phyloP scores from a whole-genome alignment of 2,888 invertebrate species.

The Catocala sponsa region DNA sequence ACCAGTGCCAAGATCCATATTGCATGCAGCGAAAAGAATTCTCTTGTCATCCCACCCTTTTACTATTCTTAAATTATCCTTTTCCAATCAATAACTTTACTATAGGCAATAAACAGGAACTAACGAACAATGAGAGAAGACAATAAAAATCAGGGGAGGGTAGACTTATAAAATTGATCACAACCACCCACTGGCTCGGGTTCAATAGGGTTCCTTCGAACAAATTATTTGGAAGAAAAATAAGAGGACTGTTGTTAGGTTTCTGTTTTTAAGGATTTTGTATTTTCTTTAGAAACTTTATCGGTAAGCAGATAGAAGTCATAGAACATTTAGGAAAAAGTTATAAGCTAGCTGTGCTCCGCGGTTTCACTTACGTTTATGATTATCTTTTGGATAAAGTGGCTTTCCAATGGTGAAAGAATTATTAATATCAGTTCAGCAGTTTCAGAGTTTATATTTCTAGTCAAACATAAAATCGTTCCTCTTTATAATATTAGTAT shows the following conservation, averaged over 20 bases:
- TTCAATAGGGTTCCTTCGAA: slow-evolving; percentile 26
- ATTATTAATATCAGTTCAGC: too few relatives aligned
- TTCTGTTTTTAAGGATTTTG: neutral
- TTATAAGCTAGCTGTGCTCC: too few relatives aligned
- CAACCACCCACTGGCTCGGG: slow-evolving; percentile 29
- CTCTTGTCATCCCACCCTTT: slow-evolving; percentile 18
- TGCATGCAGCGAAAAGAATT: slow-evolving; percentile 15
- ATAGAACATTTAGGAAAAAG: neutral
- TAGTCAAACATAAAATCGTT: too few relatives aligned
- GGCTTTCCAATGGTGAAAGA: too few relatives aligned
- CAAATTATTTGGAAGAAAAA: neutral
- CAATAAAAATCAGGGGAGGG: slow-evolving; percentile 54
- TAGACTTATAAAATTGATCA: slow-evolving; percentile 58
- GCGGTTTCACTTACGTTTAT: too few relatives aligned
- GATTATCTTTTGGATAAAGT: too few relatives aligned
- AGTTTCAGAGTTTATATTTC: too few relatives aligned
- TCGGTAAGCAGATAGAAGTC: neutral
- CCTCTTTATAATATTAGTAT: too few relatives aligned
- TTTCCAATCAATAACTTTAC: slow-evolving; percentile 51
- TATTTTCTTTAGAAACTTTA: neutral
- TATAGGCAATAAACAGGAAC: slow-evolving; percentile 48
- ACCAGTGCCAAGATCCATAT: slow-evolving; percentile 17
- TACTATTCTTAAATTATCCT: slow-evolving; percentile 46
- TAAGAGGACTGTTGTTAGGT: too few relatives aligned
- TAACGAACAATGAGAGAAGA: slow-evolving; percentile 52